These are phyloP conservation scores for Pegea sp. DNA, from an alignment of 23 tunicate species.

Conservation along the genomic window DNA sequence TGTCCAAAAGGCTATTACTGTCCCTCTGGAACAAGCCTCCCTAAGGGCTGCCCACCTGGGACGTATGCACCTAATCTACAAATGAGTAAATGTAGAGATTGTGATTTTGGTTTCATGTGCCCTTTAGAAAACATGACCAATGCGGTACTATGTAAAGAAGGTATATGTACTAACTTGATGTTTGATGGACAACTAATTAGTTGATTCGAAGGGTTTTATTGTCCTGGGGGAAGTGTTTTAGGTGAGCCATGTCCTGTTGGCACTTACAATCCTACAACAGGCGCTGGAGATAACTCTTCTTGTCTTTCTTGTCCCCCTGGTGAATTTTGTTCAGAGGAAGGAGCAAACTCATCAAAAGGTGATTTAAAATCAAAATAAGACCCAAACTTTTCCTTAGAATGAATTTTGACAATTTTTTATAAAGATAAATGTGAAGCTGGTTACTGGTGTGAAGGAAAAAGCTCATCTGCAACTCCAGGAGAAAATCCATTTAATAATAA, in stretches of 20 bases:
- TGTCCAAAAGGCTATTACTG: slow-evolving; percentile 83
- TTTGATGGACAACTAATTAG: neutral
- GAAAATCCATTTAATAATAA: slow-evolving; percentile 24
- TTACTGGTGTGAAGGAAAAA: slow-evolving; percentile 40
- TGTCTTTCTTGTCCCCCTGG: slow-evolving; percentile 47
- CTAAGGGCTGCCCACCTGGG: slow-evolving; percentile 64
- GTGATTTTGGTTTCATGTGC: slow-evolving; percentile 36
- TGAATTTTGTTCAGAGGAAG: slow-evolving; percentile 52
- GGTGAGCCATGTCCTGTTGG: slow-evolving; percentile 46
- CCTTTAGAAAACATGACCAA: slow-evolving; percentile 25
- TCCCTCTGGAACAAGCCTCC: slow-evolving; percentile 39
- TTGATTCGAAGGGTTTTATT: slow-evolving; percentile 37
- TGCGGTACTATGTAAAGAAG: slow-evolving; percentile 20
- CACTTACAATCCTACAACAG: slow-evolving; percentile 23
- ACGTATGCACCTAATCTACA: slow-evolving; percentile 25
- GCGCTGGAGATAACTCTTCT: slow-evolving; percentile 2
- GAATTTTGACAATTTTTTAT: neutral
- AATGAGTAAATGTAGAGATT: slow-evolving; percentile 7
- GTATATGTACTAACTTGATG: slow-evolving; percentile 3
- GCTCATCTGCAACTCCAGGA: slow-evolving; percentile 39
- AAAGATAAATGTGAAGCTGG: slow-evolving; percentile 69
- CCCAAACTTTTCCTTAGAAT: neutral
- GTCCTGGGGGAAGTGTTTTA: slow-evolving; percentile 19
- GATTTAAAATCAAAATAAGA: slow-evolving; percentile 6
- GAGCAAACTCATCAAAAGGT: slow-evolving; percentile 20